Base-by-base conservation (phyloP, 2,888 invertebrate genomes). In the Andrena minutula region DNA sequence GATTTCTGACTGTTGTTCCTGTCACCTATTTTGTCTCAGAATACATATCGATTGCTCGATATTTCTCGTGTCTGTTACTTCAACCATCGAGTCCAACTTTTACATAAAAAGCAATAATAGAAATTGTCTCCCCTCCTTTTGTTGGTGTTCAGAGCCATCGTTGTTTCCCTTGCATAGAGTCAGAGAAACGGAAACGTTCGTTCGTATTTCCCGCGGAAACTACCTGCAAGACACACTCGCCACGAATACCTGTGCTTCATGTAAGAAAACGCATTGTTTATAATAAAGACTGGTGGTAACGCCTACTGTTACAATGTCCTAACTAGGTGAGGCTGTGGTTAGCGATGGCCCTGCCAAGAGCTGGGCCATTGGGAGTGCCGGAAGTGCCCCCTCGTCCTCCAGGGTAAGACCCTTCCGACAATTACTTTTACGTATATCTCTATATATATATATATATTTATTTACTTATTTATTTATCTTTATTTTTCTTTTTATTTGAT, bases 351-450 rank as follows among this genome's bases (percentile, higher is more conserved):
- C 94, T 92, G 93, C 92, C 89, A 94, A 94, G 92, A 94, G 93
- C 91, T 94, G 94, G 94, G 93, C 93, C 92, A 94, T 93, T 94
- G 93, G 93, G 92, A 94, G 92, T 92, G 92, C 94, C 92, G 94
- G 94, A 93, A 93, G 92, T 89, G 92, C 94, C 93, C 93, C 94
- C 93, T 94, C 94, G 93, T 95, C 95, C 94, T 95, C 95, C 94
- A 95, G 95, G 95, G 95, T 95, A 95, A 95, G 95, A 94, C 94
- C 94, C 94, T 92, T 92, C 93, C 93, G 93, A 93, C 91, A 93
- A 92, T 93, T 92, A 93, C 90, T 92, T 93, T 92, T 85, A 86
- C 88, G 86, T 90, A 88, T 75, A 69, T 32, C 58, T 70, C 56
- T 63, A n/a, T 58, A 41, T 64, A 28, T 47, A 71, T 47, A 32